A percentile compares a stretch with the other conserved stretches of the same genome.
Evolutionary conservation across 2,888 invertebrate genomes (phyloP).

Genomic region (Patella pellucida): DNA sequence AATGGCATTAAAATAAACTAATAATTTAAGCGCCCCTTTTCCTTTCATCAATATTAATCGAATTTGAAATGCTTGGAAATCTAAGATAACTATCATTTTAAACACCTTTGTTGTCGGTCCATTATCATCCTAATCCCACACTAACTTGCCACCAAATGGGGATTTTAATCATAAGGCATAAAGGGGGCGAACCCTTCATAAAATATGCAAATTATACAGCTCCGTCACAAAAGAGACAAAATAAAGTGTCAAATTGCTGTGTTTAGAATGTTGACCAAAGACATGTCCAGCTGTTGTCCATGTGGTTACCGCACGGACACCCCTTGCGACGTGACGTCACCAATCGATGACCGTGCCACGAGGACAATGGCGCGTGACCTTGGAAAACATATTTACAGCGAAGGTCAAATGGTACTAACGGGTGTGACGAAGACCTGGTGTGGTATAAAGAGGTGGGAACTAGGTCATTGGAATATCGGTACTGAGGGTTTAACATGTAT

Average conservation of each 20-base stretch:
- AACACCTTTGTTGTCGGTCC: neutral
- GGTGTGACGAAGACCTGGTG: too few relatives aligned
- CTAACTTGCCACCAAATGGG: neutral
- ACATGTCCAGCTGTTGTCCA: constrained; percentile 4
- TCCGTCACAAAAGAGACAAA: neutral
- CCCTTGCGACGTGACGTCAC: constrained; percentile 10
- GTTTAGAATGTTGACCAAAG: neutral
- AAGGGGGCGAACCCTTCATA: neutral
- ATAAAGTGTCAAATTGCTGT: neutral
- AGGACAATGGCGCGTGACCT: neutral
- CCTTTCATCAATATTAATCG: neutral
- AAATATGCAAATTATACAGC: constrained; percentile 5
- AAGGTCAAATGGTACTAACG: neutral
- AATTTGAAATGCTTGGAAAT: neutral
- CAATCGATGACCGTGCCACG: neutral
- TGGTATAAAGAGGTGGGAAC: too few relatives aligned
- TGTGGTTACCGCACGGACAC: constrained; percentile 11
- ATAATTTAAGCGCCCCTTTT: too few relatives aligned
- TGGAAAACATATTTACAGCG: neutral
- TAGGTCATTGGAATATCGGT: too few relatives aligned
- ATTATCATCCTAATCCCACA: neutral
- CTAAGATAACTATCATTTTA: constrained; percentile 3
- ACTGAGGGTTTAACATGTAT: too few relatives aligned
- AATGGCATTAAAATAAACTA: neutral
- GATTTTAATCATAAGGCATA: neutral